Evolutionary conservation across 2,113 vertebrate genomes (phyloP).

Genomic region (Apteryx mantelli): DNA sequence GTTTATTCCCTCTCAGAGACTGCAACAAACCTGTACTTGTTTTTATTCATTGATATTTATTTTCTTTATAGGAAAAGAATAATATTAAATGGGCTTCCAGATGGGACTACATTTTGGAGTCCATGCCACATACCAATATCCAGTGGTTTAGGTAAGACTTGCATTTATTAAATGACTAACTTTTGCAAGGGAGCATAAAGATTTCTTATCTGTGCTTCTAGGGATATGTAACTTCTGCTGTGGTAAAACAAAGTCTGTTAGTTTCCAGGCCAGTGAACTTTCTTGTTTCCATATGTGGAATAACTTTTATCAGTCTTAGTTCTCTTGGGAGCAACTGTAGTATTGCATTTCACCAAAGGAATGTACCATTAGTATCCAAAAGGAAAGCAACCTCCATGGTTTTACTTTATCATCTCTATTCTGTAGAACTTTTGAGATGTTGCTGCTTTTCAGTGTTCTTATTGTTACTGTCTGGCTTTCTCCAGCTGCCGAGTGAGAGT

Average conservation of each 20-base stretch:
- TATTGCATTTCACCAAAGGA: conserved; percentile 20
- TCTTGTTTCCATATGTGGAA: background rate
- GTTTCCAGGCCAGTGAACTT: background rate
- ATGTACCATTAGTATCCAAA: background rate
- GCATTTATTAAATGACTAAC: background rate
- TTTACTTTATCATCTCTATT: background rate
- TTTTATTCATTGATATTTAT: background rate
- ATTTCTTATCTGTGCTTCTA: background rate
- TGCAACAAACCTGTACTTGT: background rate
- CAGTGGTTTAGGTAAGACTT: conserved; percentile 90
- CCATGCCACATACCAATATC: conserved; percentile 90
- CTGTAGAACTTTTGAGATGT: background rate
- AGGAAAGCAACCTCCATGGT: background rate
- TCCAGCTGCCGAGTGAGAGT: background rate
- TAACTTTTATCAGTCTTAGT: background rate
- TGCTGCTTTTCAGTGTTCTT: background rate
- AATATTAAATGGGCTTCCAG: conserved; percentile 88
- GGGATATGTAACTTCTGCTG: background rate
- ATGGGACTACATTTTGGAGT: conserved; percentile 93
- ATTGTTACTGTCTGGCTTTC: background rate
- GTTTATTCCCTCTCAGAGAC: background rate
- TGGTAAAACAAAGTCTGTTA: background rate
- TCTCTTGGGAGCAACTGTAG: background rate
- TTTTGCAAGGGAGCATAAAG: background rate
- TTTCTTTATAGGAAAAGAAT: conserved; percentile 81